Base-by-base conservation (phyloP, 2,113 vertebrate genomes). In the Etheostoma spectabile region DNA sequence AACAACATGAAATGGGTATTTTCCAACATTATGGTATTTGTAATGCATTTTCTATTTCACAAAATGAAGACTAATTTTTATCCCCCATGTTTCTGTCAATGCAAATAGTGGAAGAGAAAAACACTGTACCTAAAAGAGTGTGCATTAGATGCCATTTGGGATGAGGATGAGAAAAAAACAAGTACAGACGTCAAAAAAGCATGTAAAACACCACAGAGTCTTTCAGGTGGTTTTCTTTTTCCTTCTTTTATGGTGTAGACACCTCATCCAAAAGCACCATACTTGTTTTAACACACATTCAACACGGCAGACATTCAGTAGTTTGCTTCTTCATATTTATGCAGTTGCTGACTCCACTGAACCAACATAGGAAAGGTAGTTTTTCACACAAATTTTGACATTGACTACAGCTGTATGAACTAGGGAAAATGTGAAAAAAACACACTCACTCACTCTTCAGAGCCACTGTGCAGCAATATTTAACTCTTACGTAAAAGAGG, bases 401-500 rank as follows among this genome's bases (percentile, higher is more conserved):
- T 21, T 33, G 35, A 22, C 46, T 35, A 42, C 33, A 77, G 51
- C 68, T 66, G 55, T 19, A 21, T 10, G 33, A 45, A 60, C 59
- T 70, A n/a, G 33, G 8, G 52, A 19, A 80, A 57, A 57, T 35
- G 10, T 61, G 52, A 71, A 70, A 59, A 60, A 52, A 65, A 35
- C n/a, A 16, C 4, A 15, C 13, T 5, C 12, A 16, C 24, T 70
- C 30, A 13, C n/a, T 30, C 18, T 70, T 3, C 12, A 59, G 38
- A 70, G 57, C 30, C 52, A 30, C 60, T 80, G 14, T 49, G 22
- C 60, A 48, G 51, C 35, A 19, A 56, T 15, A 30, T 51, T 19
- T 21, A 38, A 33, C 46, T 19, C 19, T 69, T 38, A 15, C 11
- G 46, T 35, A 68, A 24, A 60, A 38, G 12, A 35, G 18, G 52